These are phyloP conservation scores for Synchiropus splendidus DNA, from an alignment of 2,113 vertebrate genomes.

Conservation along the genomic window DNA sequence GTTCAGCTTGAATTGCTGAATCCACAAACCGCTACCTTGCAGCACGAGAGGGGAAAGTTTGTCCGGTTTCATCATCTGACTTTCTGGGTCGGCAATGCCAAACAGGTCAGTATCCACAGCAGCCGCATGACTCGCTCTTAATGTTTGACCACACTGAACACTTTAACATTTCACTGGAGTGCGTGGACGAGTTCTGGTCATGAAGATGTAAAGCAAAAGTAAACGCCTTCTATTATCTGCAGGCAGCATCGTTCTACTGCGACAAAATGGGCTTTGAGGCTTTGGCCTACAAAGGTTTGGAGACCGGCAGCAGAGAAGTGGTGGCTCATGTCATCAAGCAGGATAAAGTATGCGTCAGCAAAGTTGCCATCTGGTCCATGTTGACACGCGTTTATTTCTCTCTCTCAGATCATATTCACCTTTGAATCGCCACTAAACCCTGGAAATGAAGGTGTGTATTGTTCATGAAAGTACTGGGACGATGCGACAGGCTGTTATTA, in stretches of 20 bases:
- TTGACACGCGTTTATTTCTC: slow-evolving; percentile 11
- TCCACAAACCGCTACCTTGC: background rate
- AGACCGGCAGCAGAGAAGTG: slow-evolving; percentile 66
- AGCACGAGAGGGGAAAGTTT: slow-evolving; percentile 66
- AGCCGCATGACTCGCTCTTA: background rate
- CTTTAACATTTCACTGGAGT: background rate
- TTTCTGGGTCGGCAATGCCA: slow-evolving; percentile 81
- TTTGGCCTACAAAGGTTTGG: slow-evolving; percentile 72
- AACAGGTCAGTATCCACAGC: slow-evolving; percentile 61
- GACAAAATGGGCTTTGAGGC: slow-evolving; percentile 74
- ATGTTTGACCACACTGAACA: background rate
- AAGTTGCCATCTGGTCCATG: background rate
- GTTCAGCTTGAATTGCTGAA: background rate
- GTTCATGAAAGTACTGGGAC: no score
- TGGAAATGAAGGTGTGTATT: slow-evolving; percentile 62
- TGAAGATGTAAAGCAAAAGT: background rate
- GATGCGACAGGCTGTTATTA: no score
- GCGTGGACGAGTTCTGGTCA: no score
- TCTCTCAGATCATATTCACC: slow-evolving; percentile 65
- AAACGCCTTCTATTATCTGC: slow-evolving; percentile 6
- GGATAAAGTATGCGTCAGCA: slow-evolving; percentile 58
- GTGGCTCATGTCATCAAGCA: slow-evolving; percentile 70
- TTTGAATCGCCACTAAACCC: slow-evolving; percentile 71
- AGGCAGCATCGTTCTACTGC: slow-evolving; percentile 73
- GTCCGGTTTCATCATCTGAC: slow-evolving; percentile 72